These are phyloP conservation scores for Cotesia glomerata DNA, from an alignment of 1,140 invertebrate genomes.

Conservation along the genomic window DNA sequence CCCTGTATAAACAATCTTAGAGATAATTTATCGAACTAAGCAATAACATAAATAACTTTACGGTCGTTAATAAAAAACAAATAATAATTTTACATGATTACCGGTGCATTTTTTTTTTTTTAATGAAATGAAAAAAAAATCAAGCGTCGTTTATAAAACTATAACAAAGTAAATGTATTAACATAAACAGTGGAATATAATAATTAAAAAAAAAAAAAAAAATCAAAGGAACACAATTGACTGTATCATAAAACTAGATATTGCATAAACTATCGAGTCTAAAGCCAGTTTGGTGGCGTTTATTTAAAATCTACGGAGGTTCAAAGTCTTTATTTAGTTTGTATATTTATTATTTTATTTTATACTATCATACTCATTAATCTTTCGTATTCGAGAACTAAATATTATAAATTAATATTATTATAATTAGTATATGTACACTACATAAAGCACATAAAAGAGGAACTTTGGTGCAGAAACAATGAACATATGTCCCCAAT, in stretches of 20 bases:
- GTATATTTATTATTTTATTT: background rate
- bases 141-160: background rate
- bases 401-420: background rate
- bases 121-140: no score
- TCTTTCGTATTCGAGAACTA: background rate
- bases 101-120: no score
- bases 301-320: conserved; percentile 14
- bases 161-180: conserved; percentile 2
- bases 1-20: conserved; percentile 19
- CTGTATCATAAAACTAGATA: conserved; percentile 32
- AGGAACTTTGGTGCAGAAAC: conserved; percentile 33
- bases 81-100: no score
- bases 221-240: conserved; percentile 18
- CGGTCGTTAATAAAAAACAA: background rate
- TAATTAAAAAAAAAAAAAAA: conserved; percentile 1
- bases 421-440: background rate
- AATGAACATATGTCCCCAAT: conserved; percentile 16
- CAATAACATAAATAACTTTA: background rate
- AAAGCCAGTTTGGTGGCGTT: conserved; percentile 19
- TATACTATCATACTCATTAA: background rate
- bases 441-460: conserved; percentile 27
- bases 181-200: background rate
- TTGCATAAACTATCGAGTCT: conserved; percentile 34
- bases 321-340: conserved; percentile 2
- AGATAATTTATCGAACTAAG: conserved; percentile 1